These are phyloP conservation scores for Anolis sagrei DNA, from an alignment of 2,113 vertebrate genomes.

Conservation along the genomic window DNA sequence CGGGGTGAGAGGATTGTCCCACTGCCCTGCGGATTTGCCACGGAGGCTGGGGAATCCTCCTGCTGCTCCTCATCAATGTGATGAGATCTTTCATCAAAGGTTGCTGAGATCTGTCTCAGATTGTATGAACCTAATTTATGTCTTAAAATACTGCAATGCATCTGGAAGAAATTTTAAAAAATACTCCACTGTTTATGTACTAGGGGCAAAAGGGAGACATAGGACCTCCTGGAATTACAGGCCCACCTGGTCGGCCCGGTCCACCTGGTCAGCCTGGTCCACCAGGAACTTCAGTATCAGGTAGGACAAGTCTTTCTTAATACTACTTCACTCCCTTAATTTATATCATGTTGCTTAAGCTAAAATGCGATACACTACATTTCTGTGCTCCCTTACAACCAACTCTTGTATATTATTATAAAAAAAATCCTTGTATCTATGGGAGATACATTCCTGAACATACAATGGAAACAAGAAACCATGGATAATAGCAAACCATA, in stretches of 20 bases:
- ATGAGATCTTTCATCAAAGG: neutral
- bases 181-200: slow-evolving; percentile 41
- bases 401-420: too few relatives aligned
- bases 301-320: slow-evolving; percentile 72
- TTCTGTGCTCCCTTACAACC: neutral
- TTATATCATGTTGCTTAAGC: accelerated
- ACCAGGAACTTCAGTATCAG: slow-evolving; percentile 86
- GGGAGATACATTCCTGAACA: too few relatives aligned
- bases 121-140: neutral
- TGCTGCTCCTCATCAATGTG: too few relatives aligned
- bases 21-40: too few relatives aligned
- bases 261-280: slow-evolving; percentile 87
- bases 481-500: too few relatives aligned
- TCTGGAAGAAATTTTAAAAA: neutral
- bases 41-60: too few relatives aligned
- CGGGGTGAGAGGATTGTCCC: too few relatives aligned
- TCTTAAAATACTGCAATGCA: neutral
- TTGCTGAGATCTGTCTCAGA: neutral
- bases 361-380: neutral
- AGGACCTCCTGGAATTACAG: slow-evolving; percentile 83
- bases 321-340: neutral
- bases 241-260: slow-evolving; percentile 90
- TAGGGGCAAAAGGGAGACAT: slow-evolving; percentile 92
- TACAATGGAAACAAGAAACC: too few relatives aligned
- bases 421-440: too few relatives aligned